Evolutionary conservation across 2,113 vertebrate genomes (phyloP), one percentile per base, ranked within the genome.

Genomic region (Trachemys scripta): DNA sequence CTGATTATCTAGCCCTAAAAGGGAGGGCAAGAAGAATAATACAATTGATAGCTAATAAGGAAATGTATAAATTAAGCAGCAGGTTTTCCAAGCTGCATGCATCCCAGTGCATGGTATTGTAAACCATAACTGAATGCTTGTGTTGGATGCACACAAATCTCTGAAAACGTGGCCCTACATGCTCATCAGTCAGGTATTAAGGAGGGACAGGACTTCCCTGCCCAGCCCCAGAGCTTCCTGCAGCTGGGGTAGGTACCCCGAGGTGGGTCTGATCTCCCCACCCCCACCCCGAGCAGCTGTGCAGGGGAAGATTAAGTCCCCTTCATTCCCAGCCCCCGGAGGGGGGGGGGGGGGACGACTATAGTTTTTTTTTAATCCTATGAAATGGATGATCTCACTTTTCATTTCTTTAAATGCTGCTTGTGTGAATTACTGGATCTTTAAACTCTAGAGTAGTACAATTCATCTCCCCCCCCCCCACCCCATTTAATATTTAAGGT

Each of bases 81-180:
- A 31, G 24, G 29, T 80, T 13, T 27, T 53, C 35, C 9, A 78
- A 90, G 22, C 1, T 62, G 10, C 56, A 91, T 1, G 3, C 4
- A 47, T 50, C 51, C 50, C 82, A 2, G 3, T 4, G 5, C 1
- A 0, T 3, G 57, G 86, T 10, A 88, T 2, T 1, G 49, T 80
- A 96, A 93, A 86, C 6, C 50, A 3, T 2, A 87, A 62, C 6
- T 49, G 78, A 84, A 84, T 11, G 45, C 42, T 57, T 12, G 4
- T 0, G 0, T 76, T 78, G 12, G 84, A 35, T 59, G 86, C 25
- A n/a, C 4, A 1, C 1, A 51, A 84, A 24, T 54, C 0, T 0
- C 13, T 78, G 45, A 83, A 89, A 93, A 69, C 12, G 69, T 79
- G 94, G 19, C 17, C 10, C 7, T 10, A 79, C 6, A 16, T 35